Conservation (phyloP, 2,888 invertebrate genomes). For the Drosophila koepferae region DNA sequence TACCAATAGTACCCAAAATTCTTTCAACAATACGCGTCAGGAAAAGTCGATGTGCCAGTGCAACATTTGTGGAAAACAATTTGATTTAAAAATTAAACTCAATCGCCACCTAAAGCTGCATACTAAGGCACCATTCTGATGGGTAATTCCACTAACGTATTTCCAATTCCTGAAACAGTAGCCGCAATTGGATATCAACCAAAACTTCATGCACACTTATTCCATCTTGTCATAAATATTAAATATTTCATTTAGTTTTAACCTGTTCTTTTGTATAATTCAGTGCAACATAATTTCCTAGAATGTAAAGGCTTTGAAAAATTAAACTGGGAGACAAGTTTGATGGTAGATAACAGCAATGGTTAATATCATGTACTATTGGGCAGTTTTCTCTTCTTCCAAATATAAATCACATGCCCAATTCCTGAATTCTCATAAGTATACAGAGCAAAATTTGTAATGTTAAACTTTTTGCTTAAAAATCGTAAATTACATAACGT, state of each 20-base stretch:
- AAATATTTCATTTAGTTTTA: slow-evolving; percentile 3
- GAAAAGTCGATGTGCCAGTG: slow-evolving; percentile 46
- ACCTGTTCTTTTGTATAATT: not conserved
- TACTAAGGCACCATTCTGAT: slow-evolving; percentile 33
- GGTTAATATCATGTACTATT: not conserved
- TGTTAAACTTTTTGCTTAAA: slow-evolving; percentile 58
- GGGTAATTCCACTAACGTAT: not conserved
- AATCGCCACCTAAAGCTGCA: slow-evolving; percentile 77
- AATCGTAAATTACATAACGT: slow-evolving; percentile 25
- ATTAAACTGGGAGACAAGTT: not conserved
- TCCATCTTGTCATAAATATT: not conserved
- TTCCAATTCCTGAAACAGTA: not conserved
- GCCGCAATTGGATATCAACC: not conserved
- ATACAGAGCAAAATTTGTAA: slow-evolving; percentile 33
- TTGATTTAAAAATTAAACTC: slow-evolving; percentile 75
- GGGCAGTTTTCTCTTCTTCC: slow-evolving; percentile 1
- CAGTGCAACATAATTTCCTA: not conserved
- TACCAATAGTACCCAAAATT: slow-evolving; percentile 7
- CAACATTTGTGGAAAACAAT: slow-evolving; percentile 68
- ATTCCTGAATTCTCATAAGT: slow-evolving; percentile 15
- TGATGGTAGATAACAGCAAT: slow-evolving; percentile 5
- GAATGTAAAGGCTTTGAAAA: not conserved
- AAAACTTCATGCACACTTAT: not conserved
- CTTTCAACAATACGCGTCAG: not conserved
- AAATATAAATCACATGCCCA: slow-evolving; percentile 20